These are phyloP conservation scores for Scaptomyza graminum DNA, from an alignment of 1,140 invertebrate genomes.

Conservation along the genomic window DNA sequence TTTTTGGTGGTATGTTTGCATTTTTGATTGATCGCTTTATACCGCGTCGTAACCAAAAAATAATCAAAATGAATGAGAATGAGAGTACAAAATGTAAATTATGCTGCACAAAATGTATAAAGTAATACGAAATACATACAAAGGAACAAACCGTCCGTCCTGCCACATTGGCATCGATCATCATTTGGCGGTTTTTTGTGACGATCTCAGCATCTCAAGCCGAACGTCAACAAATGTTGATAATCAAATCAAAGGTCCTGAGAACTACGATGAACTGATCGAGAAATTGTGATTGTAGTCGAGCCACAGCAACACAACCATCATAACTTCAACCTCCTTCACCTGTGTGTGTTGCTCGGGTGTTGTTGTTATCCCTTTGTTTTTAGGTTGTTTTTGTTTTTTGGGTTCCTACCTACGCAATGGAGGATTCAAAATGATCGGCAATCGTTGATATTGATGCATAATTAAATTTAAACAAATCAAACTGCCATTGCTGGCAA, in stretches of 20 bases:
- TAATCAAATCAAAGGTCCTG: slow-evolving; percentile 72
- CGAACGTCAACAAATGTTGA: slow-evolving; percentile 61
- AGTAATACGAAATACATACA: slow-evolving; percentile 4
- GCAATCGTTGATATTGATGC: slow-evolving; percentile 70
- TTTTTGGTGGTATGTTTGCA: slow-evolving; percentile 60
- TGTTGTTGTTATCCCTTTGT: slow-evolving; percentile 1
- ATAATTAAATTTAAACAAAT: slow-evolving; percentile 83
- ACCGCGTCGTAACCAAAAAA: slow-evolving; percentile 50
- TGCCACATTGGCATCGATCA: slow-evolving; percentile 73
- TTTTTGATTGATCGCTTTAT: slow-evolving; percentile 83
- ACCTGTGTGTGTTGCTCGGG: slow-evolving; percentile 11
- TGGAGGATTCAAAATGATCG: slow-evolving; percentile 35
- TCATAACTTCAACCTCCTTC: slow-evolving; percentile 25
- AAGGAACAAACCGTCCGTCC: neutral
- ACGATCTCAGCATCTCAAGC: slow-evolving; percentile 26
- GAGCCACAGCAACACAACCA: neutral
- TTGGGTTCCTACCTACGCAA: slow-evolving; percentile 52
- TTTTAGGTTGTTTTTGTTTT: slow-evolving; percentile 25
- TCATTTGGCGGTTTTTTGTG: slow-evolving; percentile 68
- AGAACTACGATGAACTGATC: slow-evolving; percentile 14
- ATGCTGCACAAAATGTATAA: slow-evolving; percentile 17
- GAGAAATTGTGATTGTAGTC: slow-evolving; percentile 40
- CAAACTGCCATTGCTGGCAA: slow-evolving; percentile 72
- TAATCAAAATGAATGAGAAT: slow-evolving; percentile 30
- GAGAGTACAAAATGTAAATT: slow-evolving; percentile 74